These are phyloP conservation scores for Mustela nigripes DNA, from an alignment of 2,113 vertebrate genomes.

Conservation along the genomic window DNA sequence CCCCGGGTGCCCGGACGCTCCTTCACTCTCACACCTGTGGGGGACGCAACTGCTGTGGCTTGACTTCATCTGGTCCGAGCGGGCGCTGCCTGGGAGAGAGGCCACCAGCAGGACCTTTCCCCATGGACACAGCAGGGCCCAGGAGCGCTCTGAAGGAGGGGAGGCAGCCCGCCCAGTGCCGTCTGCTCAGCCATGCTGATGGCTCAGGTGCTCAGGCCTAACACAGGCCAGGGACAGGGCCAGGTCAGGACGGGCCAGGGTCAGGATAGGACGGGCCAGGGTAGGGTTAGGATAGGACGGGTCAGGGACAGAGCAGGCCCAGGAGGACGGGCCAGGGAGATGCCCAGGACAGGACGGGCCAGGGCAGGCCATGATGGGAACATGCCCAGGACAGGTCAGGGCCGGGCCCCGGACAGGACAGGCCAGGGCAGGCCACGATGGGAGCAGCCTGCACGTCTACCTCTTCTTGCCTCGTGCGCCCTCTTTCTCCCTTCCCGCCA, in stretches of 20 bases:
- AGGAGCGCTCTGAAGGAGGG: too few species aligned
- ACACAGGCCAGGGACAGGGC: too few species aligned
- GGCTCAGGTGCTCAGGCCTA: not conserved
- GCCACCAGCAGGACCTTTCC: not conserved
- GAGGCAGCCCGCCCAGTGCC: fast-evolving
- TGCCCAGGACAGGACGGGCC: too few species aligned
- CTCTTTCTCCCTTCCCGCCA: not conserved
- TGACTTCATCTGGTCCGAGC: not conserved
- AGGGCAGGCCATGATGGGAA: not conserved
- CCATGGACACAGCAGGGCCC: not conserved
- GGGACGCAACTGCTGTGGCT: fast-evolving
- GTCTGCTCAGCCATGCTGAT: fast-evolving
- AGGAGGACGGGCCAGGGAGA: too few species aligned
- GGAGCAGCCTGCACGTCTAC: fast-evolving
- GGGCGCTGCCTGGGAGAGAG: not conserved
- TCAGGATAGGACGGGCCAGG: not conserved
- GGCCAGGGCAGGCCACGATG: not conserved
- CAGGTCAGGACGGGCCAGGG: too few species aligned
- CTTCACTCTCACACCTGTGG: too few species aligned
- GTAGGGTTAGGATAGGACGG: too few species aligned
- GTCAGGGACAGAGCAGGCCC: too few species aligned
- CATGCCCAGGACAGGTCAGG: not conserved
- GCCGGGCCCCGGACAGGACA: not conserved
- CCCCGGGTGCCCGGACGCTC: not conserved
- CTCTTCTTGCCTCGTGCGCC: fast-evolving